These are phyloP conservation scores for Muntiacus muntjak DNA, from an alignment of 2,113 vertebrate genomes.

Conservation along the genomic window DNA sequence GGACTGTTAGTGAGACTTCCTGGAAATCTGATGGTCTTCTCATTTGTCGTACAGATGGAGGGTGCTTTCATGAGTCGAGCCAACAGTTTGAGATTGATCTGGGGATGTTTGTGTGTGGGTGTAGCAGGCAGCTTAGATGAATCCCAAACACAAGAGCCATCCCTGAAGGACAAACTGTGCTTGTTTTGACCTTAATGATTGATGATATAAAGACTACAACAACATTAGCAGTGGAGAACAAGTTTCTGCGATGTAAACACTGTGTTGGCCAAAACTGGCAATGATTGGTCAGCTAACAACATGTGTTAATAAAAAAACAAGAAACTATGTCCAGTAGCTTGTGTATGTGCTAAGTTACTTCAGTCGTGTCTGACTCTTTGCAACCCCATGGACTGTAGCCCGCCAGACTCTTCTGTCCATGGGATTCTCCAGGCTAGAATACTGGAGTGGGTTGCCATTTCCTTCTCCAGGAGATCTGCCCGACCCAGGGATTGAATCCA, in stretches of 20 bases:
- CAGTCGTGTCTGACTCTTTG: not conserved
- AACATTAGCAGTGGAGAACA: not conserved
- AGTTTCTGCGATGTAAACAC: not conserved
- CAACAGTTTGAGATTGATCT: not conserved
- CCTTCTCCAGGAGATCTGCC: not conserved
- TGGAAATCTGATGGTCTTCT: not conserved
- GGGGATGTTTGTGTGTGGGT: not conserved
- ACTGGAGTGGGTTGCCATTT: not conserved
- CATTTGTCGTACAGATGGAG: not conserved
- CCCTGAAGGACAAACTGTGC: not conserved
- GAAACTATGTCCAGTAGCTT: not conserved
- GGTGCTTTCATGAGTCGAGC: not conserved
- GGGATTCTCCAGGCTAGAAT: not conserved
- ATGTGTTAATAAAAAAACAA: not conserved
- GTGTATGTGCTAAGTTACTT: not conserved
- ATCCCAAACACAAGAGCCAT: not conserved
- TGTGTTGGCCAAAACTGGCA: not conserved
- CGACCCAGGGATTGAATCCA: not conserved
- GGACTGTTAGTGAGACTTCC: not conserved
- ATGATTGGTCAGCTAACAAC: not conserved
- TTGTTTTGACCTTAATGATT: not conserved
- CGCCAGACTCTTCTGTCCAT: not conserved
- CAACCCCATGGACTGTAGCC: not conserved
- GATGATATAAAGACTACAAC: not conserved
- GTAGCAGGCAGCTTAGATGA: not conserved